Conservation (phyloP, 2,888 invertebrate genomes). For the Leptinotarsa tumamoca region DNA sequence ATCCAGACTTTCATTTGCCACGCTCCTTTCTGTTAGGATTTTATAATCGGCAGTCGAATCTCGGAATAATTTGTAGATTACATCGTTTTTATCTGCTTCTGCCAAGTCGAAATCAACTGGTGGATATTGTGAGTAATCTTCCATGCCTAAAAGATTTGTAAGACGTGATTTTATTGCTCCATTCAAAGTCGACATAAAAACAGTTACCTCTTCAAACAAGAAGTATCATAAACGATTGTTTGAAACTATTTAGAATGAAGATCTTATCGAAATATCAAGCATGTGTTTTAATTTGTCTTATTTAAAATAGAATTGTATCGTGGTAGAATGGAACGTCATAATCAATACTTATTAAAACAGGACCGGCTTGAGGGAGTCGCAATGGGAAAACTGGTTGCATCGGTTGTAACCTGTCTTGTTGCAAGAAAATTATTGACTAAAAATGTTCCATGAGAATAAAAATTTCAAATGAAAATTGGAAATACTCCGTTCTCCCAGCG, state of each 20-base stretch:
- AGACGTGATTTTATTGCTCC: no score
- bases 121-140: slow-evolving; percentile 35
- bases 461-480: no score
- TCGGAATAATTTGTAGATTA: slow-evolving; percentile 52
- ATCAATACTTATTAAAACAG: background rate
- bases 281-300: background rate
- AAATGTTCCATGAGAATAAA: no score
- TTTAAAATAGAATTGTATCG: background rate
- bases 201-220: no score
- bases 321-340: background rate
- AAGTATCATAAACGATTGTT: no score
- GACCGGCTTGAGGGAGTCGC: background rate
- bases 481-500: no score
- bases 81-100: slow-evolving; percentile 47
- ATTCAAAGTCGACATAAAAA: no score
- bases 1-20: slow-evolving; percentile 35
- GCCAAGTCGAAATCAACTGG: slow-evolving; percentile 54
- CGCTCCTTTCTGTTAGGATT: slow-evolving; percentile 49
- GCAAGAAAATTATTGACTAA: no score
- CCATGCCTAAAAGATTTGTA: background rate
- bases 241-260: background rate
- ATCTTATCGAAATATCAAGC: background rate
- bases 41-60: slow-evolving; percentile 39
- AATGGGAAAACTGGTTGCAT: no score
- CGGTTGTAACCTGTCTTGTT: no score